Base-by-base conservation (phyloP, 2,797 vertebrate genomes). In the Dromococcyx pavoninus region DNA sequence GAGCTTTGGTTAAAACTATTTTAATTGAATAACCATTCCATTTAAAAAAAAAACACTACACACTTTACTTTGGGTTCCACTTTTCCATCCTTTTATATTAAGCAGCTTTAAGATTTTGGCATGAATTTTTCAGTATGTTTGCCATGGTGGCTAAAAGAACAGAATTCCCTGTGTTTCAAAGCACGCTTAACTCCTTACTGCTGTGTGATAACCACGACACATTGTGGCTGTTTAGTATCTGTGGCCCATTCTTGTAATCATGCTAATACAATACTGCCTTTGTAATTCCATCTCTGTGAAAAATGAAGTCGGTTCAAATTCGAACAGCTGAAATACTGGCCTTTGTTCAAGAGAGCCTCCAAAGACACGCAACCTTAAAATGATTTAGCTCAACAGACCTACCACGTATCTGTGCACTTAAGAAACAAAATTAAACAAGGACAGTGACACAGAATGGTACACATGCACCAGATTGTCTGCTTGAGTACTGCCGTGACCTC, bases 311-410 rank as follows among this genome's bases (percentile, higher is more conserved):
- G n/a, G 56, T 81, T 94, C 79, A 88, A 94, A 94, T 86, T 51
- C 90, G 89, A 94, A 90, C 86, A 96, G 93, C 90, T 96, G 88
- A 96, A 94, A 88, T 41, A 67, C 48, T 90, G 85, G 60, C 53
- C 24, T 84, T 93, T 94, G 37, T 56, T 94, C 53, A 81, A 88
- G n/a, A 62, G 25, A 81, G 66, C 32, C 58, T 84, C 35, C 66
- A 82, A 94, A 90, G 62, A 70, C 43, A 67, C 33, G 80, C 24
- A 83, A 64, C 27, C 57, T 78, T 81, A 73, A 92, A 94, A 75
- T 61, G 0, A 84, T 88, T 88, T 88, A 76, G 60, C 71, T 81
- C 2, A 1, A 44, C 51, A 88, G 87, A 91, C 76, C 82, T 72
- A 94, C 66, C 89, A 64, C 48, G 4, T 66, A 88, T 51, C 51